Evolutionary conservation across 2,113 vertebrate genomes (phyloP).

Genomic region (human): GRCh38 chr6:80471001-80471500

Average conservation of each 20-base stretch:
- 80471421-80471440: neutral
- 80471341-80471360: neutral
- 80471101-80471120: neutral
- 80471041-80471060: neutral
- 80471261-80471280: neutral
- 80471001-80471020: neutral
- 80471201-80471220: neutral
- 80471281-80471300: neutral
- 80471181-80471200: neutral
- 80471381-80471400: neutral
- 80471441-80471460: neutral
- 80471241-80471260: neutral
- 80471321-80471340: neutral
- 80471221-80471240: neutral
- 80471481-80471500: neutral
- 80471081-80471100: neutral
- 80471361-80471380: neutral
- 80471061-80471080: neutral
- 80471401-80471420: neutral
- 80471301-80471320: neutral
- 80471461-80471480: neutral
- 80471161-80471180: neutral
- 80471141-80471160: neutral
- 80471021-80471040: neutral
- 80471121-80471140: neutral